Percentiles rank a stretch among this genome's conserved stretches.
Evolutionary conservation across 2,113 vertebrate genomes (phyloP).

Genomic region (Corythornis madagascariensis): DNA sequence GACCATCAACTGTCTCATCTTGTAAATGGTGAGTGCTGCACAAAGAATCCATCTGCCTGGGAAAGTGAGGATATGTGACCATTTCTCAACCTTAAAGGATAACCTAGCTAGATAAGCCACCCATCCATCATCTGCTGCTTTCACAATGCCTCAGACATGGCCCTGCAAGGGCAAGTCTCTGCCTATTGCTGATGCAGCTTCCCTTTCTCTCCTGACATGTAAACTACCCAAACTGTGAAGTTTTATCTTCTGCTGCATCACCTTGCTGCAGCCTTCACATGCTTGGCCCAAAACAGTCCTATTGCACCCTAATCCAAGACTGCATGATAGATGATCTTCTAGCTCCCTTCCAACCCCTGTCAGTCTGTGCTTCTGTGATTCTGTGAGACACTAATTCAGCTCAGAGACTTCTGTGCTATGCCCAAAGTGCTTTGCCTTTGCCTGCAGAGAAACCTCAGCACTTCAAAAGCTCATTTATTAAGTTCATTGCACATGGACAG

Average conservation of each 20-base stretch:
- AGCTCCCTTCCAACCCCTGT: too few species aligned
- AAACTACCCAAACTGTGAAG: neutral
- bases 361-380: too few species aligned
- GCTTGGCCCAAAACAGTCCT: neutral
- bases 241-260: neutral
- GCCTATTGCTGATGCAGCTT: neutral
- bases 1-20: neutral
- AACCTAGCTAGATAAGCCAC: neutral
- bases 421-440: neutral
- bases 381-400: neutral
- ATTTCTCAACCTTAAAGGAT: neutral
- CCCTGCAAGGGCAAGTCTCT: neutral
- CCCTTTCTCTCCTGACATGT: neutral
- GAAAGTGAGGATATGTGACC: neutral
- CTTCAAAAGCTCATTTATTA: neutral
- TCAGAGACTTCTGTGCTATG: neutral
- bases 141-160: accelerated
- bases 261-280: neutral
- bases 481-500: neutral
- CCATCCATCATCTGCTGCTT: neutral
- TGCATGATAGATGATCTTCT: neutral
- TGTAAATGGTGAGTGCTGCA: neutral
- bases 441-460: neutral
- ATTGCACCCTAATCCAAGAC: neutral
- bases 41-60: neutral